These are phyloP conservation scores for Nibea albiflora DNA, from an alignment of 2,113 vertebrate species.

Conservation along the genomic window DNA sequence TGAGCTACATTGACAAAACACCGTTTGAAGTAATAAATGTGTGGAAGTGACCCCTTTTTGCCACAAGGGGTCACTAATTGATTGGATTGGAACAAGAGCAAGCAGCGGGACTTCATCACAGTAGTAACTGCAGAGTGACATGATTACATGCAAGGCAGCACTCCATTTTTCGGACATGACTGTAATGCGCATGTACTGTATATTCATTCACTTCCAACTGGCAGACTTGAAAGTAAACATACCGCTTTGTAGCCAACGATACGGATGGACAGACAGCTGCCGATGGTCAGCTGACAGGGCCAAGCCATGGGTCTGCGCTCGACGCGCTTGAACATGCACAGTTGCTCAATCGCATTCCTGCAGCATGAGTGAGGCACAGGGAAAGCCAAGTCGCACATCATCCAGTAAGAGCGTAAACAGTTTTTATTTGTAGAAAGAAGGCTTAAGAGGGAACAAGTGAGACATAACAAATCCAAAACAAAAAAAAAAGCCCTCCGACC, in stretches of 20 bases:
- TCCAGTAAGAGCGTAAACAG: neutral
- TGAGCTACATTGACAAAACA: neutral
- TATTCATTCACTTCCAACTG: no score
- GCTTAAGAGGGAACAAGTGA: neutral
- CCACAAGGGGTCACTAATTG: slow-evolving; percentile 1
- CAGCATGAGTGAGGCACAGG: slow-evolving; percentile 27
- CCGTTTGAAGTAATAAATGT: neutral
- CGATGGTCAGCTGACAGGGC: slow-evolving; percentile 94
- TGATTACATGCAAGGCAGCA: neutral
- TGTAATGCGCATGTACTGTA: no score
- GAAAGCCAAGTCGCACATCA: neutral
- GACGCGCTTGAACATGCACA: slow-evolving; percentile 91
- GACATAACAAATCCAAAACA: neutral
- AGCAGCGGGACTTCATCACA: no score
- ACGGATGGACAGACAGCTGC: slow-evolving; percentile 90
- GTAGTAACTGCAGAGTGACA: neutral
- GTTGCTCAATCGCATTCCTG: slow-evolving; percentile 90
- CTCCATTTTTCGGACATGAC: no score
- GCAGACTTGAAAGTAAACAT: slow-evolving; percentile 70
- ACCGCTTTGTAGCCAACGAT: slow-evolving; percentile 96
- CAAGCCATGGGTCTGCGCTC: slow-evolving; percentile 87
- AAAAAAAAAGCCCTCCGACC: slow-evolving; percentile 77
- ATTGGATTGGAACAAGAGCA: neutral
- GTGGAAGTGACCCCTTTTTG: neutral
- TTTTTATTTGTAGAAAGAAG: neutral